Base-by-base conservation (phyloP, 2,113 vertebrate species). In the Pterocles gutturalis region DNA sequence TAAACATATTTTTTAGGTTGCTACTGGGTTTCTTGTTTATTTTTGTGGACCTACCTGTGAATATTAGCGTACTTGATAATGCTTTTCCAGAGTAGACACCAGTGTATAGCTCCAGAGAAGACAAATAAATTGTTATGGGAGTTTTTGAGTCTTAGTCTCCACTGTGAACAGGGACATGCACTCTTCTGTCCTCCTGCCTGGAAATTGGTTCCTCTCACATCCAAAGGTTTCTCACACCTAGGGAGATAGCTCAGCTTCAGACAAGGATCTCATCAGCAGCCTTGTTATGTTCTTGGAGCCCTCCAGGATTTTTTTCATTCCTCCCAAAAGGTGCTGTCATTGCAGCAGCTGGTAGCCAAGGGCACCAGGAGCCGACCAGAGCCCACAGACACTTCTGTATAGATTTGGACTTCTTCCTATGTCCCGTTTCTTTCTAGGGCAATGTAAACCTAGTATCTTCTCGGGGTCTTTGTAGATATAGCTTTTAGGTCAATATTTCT, bases 391-490 rank as follows among this genome's bases (percentile, higher is more conserved):
- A 16, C 19, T 51, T 65, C 6, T 43, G 22, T 29, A 45, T 29
- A 76, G 58, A 33, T 80, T 55, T 82, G 41, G 19, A 81, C 48
- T 45, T 31, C 19, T 75, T 90, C 21, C 6, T 36, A 2, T 46
- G 51, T 79, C 48, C 11, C 7, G 2, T 76, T 79, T 69, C 29
- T 72, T 54, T 46, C 12, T 60, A 9, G 28, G 16, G 12, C 49
- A 57, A 0, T 21, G 24, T 41, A 79, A 54, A 55, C 0, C 1
- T 49, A 18, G 25, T 13, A 10, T 57, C 5, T 11, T 54, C 11
- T 66, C 1, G 0, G 24, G 16, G 4, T 58, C 0, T 1, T 85
- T 33, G 15, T 12, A 64, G 31, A 7, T 28, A 17, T 4, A 75
- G 21, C 4, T 83, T 90, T 86, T 60, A 43, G 45, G n/a, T 83